Conservation (phyloP, 2,888 invertebrate genomes). For the Mycalesis mineus region DNA sequence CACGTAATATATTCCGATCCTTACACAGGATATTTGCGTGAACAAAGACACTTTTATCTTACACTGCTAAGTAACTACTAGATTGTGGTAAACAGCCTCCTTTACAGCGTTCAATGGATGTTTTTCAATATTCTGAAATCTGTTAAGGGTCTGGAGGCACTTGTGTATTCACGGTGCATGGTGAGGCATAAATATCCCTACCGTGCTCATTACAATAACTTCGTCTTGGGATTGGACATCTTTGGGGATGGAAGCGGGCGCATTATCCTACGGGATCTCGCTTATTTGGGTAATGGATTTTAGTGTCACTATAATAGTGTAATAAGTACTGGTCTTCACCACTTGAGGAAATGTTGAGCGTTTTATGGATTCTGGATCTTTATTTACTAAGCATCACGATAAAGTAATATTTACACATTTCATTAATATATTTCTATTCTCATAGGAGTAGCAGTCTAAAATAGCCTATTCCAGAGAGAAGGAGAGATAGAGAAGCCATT, state of each 20-base stretch:
- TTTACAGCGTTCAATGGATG: slow-evolving; percentile 17
- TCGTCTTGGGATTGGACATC: slow-evolving; percentile 54
- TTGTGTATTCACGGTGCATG: slow-evolving; percentile 70
- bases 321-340: slow-evolving; percentile 2
- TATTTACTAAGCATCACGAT: too few species aligned
- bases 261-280: slow-evolving; percentile 61
- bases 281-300: slow-evolving; percentile 68
- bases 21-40: not conserved
- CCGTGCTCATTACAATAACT: slow-evolving; percentile 74
- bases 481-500: too few species aligned
- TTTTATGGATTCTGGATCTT: not conserved
- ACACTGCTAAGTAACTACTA: slow-evolving; percentile 16
- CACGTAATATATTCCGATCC: slow-evolving; percentile 17
- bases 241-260: slow-evolving; percentile 59
- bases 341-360: not conserved
- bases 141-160: slow-evolving; percentile 31
- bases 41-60: slow-evolving; percentile 2
- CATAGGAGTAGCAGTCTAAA: too few species aligned
- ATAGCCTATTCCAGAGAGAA: too few species aligned
- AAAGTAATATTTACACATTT: too few species aligned
- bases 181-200: slow-evolving; percentile 73
- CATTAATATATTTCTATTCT: too few species aligned
- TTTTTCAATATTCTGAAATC: slow-evolving; percentile 20
- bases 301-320: slow-evolving; percentile 8
- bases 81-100: slow-evolving; percentile 6